Conservation (phyloP, 1,140 invertebrate species). For the Cydia splendana region DNA sequence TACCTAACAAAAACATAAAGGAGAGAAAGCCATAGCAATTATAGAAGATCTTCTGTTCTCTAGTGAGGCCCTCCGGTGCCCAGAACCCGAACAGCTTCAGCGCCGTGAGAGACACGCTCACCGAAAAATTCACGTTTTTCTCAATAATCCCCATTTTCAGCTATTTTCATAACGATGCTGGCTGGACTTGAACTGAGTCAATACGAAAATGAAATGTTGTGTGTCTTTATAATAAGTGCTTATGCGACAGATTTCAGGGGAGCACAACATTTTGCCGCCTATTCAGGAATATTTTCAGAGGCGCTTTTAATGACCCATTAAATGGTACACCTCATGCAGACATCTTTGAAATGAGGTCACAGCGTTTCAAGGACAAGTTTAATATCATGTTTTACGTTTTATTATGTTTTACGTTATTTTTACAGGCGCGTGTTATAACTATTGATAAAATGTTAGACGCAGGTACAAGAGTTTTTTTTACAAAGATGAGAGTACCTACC, state of each 20-base stretch:
- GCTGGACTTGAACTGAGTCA: neutral
- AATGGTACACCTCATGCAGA: constrained; percentile 5
- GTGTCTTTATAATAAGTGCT: neutral
- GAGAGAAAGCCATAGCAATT: constrained; percentile 51
- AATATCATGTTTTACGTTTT: neutral
- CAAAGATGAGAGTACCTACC: too few relatives aligned
- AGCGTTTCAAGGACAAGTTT: neutral
- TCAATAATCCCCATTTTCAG: constrained; percentile 37
- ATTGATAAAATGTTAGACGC: neutral
- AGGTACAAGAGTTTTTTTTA: too few relatives aligned
- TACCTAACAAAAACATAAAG: constrained; percentile 64
- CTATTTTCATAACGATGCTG: neutral
- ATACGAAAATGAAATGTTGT: constrained; percentile 1
- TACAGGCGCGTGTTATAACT: neutral
- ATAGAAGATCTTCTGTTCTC: constrained; percentile 44
- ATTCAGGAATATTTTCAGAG: neutral
- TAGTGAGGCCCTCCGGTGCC: constrained; percentile 42
- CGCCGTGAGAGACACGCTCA: constrained; percentile 50
- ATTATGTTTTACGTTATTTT: constrained; percentile 7
- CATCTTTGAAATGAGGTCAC: constrained; percentile 1
- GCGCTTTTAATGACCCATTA: neutral
- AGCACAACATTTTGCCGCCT: neutral
- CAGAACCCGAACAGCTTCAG: constrained; percentile 61
- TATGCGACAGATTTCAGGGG: constrained; percentile 20
- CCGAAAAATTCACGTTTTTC: constrained; percentile 50